These are phyloP conservation scores for Cryptomyrus ogoouensis DNA, from an alignment of 2,113 vertebrate species.

Conservation along the genomic window DNA sequence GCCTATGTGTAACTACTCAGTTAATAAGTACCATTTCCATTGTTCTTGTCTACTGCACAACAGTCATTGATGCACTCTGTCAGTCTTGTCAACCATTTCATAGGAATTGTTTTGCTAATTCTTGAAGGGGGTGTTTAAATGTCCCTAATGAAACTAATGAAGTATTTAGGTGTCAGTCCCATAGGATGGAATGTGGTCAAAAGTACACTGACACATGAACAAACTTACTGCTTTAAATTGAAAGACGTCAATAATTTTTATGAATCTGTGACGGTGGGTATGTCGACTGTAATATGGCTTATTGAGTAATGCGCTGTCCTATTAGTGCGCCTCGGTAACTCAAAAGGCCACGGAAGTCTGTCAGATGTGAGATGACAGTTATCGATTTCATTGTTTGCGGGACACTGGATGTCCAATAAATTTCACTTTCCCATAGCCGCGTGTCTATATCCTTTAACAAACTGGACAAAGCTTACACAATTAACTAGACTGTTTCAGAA, in stretches of 20 bases:
- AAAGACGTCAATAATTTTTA: conserved; percentile 40
- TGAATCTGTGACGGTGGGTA: conserved; percentile 34
- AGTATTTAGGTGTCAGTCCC: conserved; percentile 18
- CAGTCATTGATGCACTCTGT: background rate
- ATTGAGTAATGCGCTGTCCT: background rate
- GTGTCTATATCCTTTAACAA: conserved; percentile 48
- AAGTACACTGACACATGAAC: background rate
- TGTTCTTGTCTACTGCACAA: background rate
- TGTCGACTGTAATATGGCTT: conserved; percentile 24
- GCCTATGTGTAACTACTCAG: background rate
- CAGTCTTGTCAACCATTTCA: background rate
- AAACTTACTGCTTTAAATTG: conserved; percentile 14
- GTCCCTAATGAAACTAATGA: background rate
- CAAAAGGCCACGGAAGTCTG: conserved; percentile 17
- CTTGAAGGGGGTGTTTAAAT: background rate
- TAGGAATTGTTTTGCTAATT: background rate
- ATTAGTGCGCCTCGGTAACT: conserved; percentile 21
- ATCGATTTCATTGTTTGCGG: conserved; percentile 31
- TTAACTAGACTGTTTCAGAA: conserved; percentile 56
- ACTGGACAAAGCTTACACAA: conserved; percentile 43
- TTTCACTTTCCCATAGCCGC: conserved; percentile 26
- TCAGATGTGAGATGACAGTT: conserved; percentile 36
- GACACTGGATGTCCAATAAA: conserved; percentile 28
- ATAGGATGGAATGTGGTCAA: conserved; percentile 11
- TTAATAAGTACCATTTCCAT: background rate